phyloP scores from a whole-genome alignment of 1,140 invertebrate species.

The Drosophila sucinea region DNA sequence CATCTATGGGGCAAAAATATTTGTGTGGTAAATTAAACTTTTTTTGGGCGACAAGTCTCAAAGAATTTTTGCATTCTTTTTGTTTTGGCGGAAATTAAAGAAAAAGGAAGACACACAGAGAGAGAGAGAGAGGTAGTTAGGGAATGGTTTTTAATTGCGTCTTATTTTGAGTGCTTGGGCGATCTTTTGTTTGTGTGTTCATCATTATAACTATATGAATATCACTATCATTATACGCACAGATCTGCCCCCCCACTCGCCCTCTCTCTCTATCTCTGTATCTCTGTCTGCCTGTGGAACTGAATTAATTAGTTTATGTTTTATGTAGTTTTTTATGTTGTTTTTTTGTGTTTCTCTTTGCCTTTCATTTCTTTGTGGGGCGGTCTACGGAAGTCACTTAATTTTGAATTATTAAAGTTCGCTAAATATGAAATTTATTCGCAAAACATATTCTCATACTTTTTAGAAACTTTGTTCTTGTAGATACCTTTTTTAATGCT shows the following conservation, averaged over 20 bases:
- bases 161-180: constrained; percentile 3
- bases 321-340: constrained; percentile 10
- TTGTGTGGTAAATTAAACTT: background rate
- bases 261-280: background rate
- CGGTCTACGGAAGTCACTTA: constrained; percentile 32
- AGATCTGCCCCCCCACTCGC: background rate
- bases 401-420: constrained; percentile 22
- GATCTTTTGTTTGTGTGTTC: background rate
- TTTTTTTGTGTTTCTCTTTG: constrained; percentile 22
- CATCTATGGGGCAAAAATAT: background rate
- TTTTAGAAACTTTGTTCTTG: background rate
- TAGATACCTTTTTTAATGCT: background rate
- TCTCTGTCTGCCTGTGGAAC: background rate
- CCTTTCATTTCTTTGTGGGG: constrained; percentile 17
- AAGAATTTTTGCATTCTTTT: background rate
- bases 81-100: background rate
- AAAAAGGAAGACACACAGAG: background rate
- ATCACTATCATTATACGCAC: constrained; percentile 12
- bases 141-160: background rate
- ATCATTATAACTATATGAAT: constrained; percentile 20
- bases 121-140: background rate
- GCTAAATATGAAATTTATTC: constrained; percentile 10
- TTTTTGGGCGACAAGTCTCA: background rate
- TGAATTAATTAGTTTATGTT: constrained; percentile 34
- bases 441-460: background rate